phyloP scores from a whole-genome alignment of 2,797 vertebrate species.

The Hylomyscus alleni region DNA sequence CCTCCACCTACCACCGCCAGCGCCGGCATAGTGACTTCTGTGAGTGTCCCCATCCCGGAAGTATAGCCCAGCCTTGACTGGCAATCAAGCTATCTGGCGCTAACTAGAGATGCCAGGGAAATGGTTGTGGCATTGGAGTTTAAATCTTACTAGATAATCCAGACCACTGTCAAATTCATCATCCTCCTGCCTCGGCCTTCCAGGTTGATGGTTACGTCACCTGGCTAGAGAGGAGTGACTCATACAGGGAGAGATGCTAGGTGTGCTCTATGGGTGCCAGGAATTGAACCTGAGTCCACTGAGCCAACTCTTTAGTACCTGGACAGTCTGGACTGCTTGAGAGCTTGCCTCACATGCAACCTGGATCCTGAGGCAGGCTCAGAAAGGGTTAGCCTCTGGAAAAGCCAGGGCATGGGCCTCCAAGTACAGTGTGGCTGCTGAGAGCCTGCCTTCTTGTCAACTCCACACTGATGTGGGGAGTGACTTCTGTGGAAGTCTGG shows the following conservation, averaged over 20 bases:
- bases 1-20: constrained; percentile 96
- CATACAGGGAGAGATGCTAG: neutral
- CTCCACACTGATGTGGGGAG: neutral
- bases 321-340: neutral
- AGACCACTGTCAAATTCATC: neutral
- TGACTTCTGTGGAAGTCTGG: neutral
- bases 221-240: neutral
- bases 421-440: neutral
- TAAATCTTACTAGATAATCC: neutral
- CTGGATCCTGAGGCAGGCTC: neutral
- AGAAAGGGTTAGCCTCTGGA: neutral
- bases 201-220: neutral
- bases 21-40: constrained; percentile 97
- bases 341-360: neutral
- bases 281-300: neutral
- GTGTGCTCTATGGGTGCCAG: neutral
- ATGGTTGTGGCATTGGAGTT: neutral
- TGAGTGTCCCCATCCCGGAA: constrained; percentile 86
- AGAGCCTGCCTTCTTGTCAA: neutral
- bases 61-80: neutral
- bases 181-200: neutral
- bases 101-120: neutral
- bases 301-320: neutral
- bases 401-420: neutral
- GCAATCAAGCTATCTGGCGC: neutral